Percentiles rank a stretch among this genome's conserved stretches.
Evolutionary conservation across 1,140 invertebrate genomes (phyloP).

Genomic region (Aphis craccivora): DNA sequence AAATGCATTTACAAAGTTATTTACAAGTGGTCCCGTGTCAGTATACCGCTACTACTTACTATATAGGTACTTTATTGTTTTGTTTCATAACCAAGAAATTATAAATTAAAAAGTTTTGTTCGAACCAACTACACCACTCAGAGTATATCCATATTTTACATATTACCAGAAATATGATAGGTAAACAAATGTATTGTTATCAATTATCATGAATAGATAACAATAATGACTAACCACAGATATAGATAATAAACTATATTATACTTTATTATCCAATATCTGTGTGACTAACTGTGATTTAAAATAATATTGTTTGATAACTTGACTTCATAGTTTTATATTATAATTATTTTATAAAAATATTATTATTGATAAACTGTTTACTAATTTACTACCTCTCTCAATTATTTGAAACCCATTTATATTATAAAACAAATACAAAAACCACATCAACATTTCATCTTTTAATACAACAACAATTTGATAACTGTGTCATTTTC

Average conservation of each 20-base stretch:
- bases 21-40: background rate
- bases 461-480: background rate
- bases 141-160: background rate
- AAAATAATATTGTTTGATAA: background rate
- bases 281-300: background rate
- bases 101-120: background rate
- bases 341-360: background rate
- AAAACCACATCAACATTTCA: background rate
- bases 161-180: background rate
- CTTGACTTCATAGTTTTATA: background rate
- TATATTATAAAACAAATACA: background rate
- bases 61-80: background rate
- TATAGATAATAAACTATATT: no score
- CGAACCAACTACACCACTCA: background rate
- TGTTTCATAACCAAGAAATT: background rate
- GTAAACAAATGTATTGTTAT: background rate
- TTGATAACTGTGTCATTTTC: background rate
- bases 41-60: background rate
- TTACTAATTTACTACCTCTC: background rate
- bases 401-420: background rate
- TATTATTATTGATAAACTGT: background rate
- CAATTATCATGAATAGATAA: background rate
- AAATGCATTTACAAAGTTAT: constrained; percentile 4
- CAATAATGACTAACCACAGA: background rate
- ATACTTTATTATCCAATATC: no score